Conservation (phyloP, 2,888 invertebrate species). For the Chrysina gloriosa region DNA sequence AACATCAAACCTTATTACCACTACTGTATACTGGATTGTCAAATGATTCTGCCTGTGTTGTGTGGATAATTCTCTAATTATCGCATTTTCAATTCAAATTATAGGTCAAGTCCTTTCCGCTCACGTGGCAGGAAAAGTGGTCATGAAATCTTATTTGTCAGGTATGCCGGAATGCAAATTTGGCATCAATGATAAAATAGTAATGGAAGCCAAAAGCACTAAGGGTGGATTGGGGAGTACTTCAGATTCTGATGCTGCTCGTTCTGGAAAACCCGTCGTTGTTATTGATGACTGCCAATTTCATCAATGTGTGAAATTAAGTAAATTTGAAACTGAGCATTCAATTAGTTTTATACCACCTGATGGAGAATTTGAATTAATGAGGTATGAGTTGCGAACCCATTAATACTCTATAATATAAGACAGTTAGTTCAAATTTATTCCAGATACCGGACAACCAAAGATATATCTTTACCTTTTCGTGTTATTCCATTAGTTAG, state of each 20-base stretch:
- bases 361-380: constrained; percentile 99
- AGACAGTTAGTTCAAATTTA: too few species aligned
- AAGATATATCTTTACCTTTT: constrained; percentile 99
- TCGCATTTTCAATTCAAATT: background rate
- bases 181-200: constrained; percentile 99
- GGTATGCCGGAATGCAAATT: constrained; percentile 99
- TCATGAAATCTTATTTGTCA: constrained; percentile 99
- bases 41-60: too few species aligned
- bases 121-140: constrained; percentile 99
- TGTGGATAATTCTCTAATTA: background rate
- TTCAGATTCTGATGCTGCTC: constrained; percentile 76
- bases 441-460: constrained; percentile 99
- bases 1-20: too few species aligned
- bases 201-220: constrained; percentile 95
- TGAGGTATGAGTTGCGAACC: constrained; percentile 75
- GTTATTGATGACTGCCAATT: constrained; percentile 99
- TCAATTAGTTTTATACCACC: constrained; percentile 99
- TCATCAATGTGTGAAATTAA: constrained; percentile 99
- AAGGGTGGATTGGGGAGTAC: constrained; percentile 76
- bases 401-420: background rate
- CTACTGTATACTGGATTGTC: too few species aligned
- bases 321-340: constrained; percentile 99
- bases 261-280: constrained; percentile 98
- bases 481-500: constrained; percentile 98
- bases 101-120: constrained; percentile 96